These are phyloP conservation scores for Thamnophis sirtalis DNA, from an alignment of 2,113 vertebrate species.

Conservation along the genomic window DNA sequence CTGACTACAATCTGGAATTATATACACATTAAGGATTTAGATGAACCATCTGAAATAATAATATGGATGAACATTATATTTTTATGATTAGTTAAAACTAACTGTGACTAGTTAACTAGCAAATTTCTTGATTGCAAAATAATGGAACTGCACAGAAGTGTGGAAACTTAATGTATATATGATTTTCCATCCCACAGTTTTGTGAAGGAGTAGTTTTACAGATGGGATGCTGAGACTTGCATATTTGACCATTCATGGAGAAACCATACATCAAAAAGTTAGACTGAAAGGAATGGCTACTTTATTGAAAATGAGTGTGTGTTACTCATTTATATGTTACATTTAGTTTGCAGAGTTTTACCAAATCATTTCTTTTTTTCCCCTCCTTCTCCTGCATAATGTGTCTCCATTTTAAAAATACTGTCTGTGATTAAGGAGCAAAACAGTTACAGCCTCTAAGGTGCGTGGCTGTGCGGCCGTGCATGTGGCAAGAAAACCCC, in stretches of 20 bases:
- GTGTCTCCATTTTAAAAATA: not conserved
- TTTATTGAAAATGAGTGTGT: not conserved
- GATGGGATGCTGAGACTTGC: not conserved
- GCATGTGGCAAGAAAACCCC: no score
- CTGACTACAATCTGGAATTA: conserved; percentile 17
- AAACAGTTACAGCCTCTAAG: not conserved
- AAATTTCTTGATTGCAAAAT: conserved; percentile 41
- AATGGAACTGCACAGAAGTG: conserved; percentile 29
- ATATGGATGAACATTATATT: conserved; percentile 33
- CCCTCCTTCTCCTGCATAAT: not conserved
- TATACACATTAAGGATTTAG: conserved; percentile 18
- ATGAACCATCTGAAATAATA: conserved; percentile 37
- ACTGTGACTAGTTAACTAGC: conserved; percentile 21
- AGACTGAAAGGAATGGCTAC: not conserved
- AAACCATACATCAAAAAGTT: not conserved
- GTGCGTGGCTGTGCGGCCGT: no score
- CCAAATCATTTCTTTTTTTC: not conserved
- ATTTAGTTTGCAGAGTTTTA: not conserved
- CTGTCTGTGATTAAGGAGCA: not conserved
- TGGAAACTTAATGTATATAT: conserved; percentile 5
- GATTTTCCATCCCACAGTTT: not conserved
- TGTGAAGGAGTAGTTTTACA: conserved; percentile 1
- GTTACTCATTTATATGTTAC: not conserved
- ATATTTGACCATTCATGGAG: conserved; percentile 9
- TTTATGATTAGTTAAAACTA: conserved; percentile 38